phyloP scores from a whole-genome alignment of 2,888 invertebrate genomes.

The Clusia tigrina region DNA sequence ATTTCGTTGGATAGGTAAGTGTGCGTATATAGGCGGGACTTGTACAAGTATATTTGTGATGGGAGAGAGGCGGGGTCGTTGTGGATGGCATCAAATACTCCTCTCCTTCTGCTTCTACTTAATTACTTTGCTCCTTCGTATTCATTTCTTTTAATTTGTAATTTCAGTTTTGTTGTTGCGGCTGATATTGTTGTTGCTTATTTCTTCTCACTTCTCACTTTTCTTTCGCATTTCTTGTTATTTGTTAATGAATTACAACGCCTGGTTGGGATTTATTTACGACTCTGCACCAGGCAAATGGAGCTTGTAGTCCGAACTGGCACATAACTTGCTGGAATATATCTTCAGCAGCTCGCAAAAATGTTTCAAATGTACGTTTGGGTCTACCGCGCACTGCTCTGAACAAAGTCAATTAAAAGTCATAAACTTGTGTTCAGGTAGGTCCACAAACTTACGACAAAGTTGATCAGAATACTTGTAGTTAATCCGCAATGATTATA shows the following conservation, averaged over 20 bases:
- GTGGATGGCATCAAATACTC: neutral
- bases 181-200: conserved; percentile 15
- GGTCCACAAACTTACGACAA: too few species aligned
- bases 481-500: too few species aligned
- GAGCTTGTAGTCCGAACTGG: neutral
- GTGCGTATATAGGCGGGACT: too few species aligned
- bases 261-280: neutral
- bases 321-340: conserved; percentile 9
- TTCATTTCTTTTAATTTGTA: conserved; percentile 29
- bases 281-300: too few species aligned
- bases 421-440: too few species aligned
- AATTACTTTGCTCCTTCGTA: conserved; percentile 15
- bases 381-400: too few species aligned
- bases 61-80: neutral
- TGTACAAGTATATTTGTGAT: conserved; percentile 1
- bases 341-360: neutral
- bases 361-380: neutral
- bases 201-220: conserved; percentile 11
- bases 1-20: too few species aligned
- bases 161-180: conserved; percentile 25
- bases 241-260: conserved; percentile 11
- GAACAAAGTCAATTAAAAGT: too few species aligned
- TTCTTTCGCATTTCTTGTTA: conserved; percentile 6
- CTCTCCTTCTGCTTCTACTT: conserved; percentile 2
- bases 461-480: too few species aligned